phyloP scores from a whole-genome alignment of 2,113 vertebrate genomes.

The Thymallus thymallus region DNA sequence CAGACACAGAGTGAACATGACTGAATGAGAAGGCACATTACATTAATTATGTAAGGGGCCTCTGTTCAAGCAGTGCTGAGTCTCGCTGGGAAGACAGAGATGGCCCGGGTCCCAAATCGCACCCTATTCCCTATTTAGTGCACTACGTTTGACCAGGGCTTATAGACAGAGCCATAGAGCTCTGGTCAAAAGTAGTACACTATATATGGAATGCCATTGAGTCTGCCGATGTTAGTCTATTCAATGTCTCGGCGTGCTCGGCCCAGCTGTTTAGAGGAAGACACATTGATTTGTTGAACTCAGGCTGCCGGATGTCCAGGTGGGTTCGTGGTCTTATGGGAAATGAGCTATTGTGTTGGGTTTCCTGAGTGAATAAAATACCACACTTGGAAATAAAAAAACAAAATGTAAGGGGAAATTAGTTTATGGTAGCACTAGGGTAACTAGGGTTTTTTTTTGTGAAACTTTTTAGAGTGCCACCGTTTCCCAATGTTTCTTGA shows the following conservation, averaged over 20 bases:
- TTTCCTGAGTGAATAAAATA: constrained; percentile 39
- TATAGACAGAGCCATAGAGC: too few species aligned
- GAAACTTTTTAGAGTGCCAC: not conserved
- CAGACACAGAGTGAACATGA: constrained; percentile 67
- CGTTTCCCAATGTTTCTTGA: constrained; percentile 7
- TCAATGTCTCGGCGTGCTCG: constrained; percentile 22
- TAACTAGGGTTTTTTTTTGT: constrained; percentile 12
- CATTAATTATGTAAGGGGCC: constrained; percentile 75
- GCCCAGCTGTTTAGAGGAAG: constrained; percentile 43
- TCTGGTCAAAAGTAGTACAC: too few species aligned
- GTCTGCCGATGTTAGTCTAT: constrained; percentile 58
- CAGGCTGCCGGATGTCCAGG: constrained; percentile 34
- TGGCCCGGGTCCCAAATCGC: too few species aligned
- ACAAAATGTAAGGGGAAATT: constrained; percentile 28
- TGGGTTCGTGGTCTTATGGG: constrained; percentile 35
- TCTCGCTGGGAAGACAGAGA: constrained; percentile 40
- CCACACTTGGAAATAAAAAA: constrained; percentile 18
- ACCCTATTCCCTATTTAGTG: too few species aligned
- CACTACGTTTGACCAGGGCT: too few species aligned
- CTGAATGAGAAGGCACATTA: constrained; percentile 70
- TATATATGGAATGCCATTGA: constrained; percentile 13
- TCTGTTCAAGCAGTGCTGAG: constrained; percentile 60
- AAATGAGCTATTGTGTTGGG: constrained; percentile 39
- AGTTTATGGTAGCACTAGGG: constrained; percentile 8
- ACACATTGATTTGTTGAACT: constrained; percentile 48